Evolutionary conservation across 2,888 invertebrate genomes (phyloP).

Genomic region (Platycheirus rosarum): DNA sequence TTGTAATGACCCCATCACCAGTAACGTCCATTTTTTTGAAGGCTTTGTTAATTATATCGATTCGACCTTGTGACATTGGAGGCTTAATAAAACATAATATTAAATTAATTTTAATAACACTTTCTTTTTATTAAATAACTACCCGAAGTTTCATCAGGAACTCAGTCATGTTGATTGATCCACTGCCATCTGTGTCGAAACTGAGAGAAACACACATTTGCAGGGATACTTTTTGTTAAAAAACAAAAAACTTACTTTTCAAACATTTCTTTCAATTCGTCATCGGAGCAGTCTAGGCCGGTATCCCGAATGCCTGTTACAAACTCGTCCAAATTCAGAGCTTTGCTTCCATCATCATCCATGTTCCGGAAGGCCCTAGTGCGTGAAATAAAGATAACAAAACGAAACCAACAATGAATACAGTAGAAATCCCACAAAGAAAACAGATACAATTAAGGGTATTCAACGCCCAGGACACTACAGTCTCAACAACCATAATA

Average conservation of each 20-base stretch:
- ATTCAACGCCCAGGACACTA: too few species aligned
- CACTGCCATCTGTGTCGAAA: constrained; percentile 92
- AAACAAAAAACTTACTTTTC: constrained; percentile 75
- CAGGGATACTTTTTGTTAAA: too few species aligned
- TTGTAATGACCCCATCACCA: constrained; percentile 90
- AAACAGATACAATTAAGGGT: neutral
- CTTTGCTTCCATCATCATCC: constrained; percentile 95
- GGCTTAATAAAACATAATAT: too few species aligned
- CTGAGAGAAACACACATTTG: too few species aligned
- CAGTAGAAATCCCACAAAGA: constrained; percentile 29
- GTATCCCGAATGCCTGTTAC: constrained; percentile 89
- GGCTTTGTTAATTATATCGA: constrained; percentile 89
- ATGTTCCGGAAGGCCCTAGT: constrained; percentile 91
- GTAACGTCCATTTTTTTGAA: constrained; percentile 93
- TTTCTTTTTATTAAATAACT: too few species aligned
- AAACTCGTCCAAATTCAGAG: constrained; percentile 92
- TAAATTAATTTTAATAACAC: neutral
- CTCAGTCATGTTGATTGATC: constrained; percentile 93
- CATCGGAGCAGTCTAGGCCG: constrained; percentile 87
- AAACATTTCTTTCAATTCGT: constrained; percentile 79
- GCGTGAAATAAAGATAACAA: constrained; percentile 37
- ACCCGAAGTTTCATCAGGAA: constrained; percentile 92
- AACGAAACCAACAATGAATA: constrained; percentile 59
- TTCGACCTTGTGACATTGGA: constrained; percentile 89
- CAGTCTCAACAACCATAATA: too few species aligned